These are phyloP conservation scores for Gisinianus flammeolus DNA, from an alignment of 2,888 invertebrate species.

Conservation along the genomic window DNA sequence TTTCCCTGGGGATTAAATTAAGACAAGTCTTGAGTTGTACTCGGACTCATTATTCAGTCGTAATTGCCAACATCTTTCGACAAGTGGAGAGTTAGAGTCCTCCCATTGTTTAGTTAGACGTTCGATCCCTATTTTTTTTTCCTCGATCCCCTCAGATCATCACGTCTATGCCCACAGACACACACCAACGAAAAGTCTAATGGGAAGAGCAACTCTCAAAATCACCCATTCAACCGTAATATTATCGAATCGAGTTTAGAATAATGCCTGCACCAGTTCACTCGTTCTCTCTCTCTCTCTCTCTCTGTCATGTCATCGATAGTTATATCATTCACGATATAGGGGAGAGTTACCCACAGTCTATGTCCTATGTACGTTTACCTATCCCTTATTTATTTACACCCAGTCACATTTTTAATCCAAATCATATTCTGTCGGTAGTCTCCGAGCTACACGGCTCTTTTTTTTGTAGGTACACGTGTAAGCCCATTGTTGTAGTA, in stretches of 20 bases:
- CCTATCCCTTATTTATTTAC: not conserved
- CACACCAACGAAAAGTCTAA: conserved; percentile 22
- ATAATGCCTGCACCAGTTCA: conserved; percentile 9
- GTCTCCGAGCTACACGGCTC: not conserved
- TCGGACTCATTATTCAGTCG: conserved; percentile 53
- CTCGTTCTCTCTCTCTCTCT: not conserved
- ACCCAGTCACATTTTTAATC: not conserved
- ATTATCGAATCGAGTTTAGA: conserved; percentile 28
- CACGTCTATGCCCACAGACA: not conserved
- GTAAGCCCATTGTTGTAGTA: not conserved
- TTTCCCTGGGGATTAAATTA: conserved; percentile 57
- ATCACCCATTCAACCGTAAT: conserved; percentile 44
- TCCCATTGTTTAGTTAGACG: conserved; percentile 28
- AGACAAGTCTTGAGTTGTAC: conserved; percentile 44
- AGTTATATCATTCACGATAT: no score
- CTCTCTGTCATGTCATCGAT: no score
- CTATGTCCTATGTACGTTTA: not conserved
- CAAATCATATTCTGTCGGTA: no score
- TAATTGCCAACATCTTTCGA: conserved; percentile 55
- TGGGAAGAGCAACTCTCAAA: conserved; percentile 39
- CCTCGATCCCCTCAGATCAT: not conserved
- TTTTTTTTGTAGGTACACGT: not conserved
- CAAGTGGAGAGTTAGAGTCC: conserved; percentile 12
- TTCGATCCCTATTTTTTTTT: conserved; percentile 10
- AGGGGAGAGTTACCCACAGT: not conserved